A percentile compares a stretch with the other conserved stretches of the same genome.
Evolutionary conservation across 2,888 invertebrate genomes (phyloP).

Genomic region (Thysanoteuthis rhombus): DNA sequence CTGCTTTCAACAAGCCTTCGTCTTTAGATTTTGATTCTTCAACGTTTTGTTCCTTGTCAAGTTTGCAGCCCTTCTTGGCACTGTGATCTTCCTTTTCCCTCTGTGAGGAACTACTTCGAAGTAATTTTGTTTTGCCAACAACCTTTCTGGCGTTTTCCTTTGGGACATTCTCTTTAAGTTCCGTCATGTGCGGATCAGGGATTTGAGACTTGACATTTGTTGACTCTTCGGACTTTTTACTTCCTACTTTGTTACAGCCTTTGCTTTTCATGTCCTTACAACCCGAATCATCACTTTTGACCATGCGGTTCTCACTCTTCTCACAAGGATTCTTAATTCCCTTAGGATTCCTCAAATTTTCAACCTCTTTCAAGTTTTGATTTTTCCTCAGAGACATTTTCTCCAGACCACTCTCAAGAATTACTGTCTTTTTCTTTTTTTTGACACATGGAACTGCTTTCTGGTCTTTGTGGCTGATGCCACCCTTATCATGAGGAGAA

Average conservation of each 20-base stretch:
- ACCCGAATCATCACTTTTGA: neutral
- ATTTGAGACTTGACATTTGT: neutral
- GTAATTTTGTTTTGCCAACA: neutral
- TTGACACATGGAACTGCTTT: neutral
- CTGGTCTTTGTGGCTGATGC: neutral
- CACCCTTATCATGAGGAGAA: neutral
- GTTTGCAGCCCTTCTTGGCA: no score
- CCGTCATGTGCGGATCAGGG: neutral
- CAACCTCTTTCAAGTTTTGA: neutral
- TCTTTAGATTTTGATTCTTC: neutral
- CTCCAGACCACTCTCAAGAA: neutral
- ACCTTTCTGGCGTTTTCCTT: neutral
- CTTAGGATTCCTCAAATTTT: neutral
- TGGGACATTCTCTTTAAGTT: neutral
- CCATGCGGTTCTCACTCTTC: neutral
- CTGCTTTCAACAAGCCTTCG: neutral
- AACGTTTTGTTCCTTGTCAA: neutral
- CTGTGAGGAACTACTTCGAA: neutral
- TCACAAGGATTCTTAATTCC: neutral
- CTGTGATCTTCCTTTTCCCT: neutral
- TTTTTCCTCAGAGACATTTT: neutral
- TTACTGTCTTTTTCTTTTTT: neutral
- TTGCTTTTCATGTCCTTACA: no score
- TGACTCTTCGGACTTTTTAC: neutral
- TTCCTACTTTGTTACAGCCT: neutral